Conservation (phyloP, 1,140 invertebrate species). For the Rhagoletis pomonella region DNA sequence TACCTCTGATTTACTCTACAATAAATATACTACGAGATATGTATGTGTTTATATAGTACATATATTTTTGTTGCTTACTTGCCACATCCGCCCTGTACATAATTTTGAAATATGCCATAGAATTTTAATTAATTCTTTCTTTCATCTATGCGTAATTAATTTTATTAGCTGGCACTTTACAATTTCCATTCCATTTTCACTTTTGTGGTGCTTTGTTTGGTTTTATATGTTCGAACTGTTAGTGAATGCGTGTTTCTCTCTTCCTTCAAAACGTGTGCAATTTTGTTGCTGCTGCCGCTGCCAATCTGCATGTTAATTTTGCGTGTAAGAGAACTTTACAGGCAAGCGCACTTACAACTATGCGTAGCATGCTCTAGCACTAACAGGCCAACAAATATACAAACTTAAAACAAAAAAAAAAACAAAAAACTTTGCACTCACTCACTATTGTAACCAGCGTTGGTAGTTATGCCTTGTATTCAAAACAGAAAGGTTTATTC, state of each 20-base stretch:
- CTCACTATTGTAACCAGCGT: too few species aligned
- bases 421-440: too few species aligned
- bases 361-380: not conserved
- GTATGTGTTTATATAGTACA: too few species aligned
- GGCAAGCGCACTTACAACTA: not conserved
- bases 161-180: not conserved
- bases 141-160: not conserved
- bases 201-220: too few species aligned
- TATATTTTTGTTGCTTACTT: not conserved
- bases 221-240: too few species aligned
- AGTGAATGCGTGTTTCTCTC: too few species aligned
- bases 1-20: too few species aligned
- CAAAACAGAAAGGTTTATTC: too few species aligned
- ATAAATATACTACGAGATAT: too few species aligned
- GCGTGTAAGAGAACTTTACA: conserved; percentile 22
- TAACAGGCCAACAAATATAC: not conserved
- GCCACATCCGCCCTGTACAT: not conserved
- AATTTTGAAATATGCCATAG: conserved; percentile 6
- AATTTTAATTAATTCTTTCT: conserved; percentile 31
- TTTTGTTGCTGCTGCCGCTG: not conserved
- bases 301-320: conserved; percentile 34
- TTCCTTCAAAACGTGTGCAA: not conserved
- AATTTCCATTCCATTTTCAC: too few species aligned
- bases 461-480: too few species aligned
- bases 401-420: too few species aligned